phyloP scores from a whole-genome alignment of 2,797 vertebrate genomes.

The Urosaurus nigricauda region DNA sequence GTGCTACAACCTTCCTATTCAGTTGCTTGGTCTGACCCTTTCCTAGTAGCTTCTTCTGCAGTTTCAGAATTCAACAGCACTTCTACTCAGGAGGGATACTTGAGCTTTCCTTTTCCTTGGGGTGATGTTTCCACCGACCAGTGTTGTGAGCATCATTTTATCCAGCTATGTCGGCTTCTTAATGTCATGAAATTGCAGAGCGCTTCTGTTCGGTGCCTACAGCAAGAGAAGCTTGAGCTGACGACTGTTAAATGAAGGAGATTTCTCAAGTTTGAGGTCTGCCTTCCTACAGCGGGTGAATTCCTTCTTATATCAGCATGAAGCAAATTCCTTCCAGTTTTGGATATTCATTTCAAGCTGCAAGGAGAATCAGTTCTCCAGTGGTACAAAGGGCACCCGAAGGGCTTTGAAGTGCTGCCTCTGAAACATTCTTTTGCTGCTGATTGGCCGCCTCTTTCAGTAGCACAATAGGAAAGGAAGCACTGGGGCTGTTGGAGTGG shows the following conservation, averaged over 20 bases:
- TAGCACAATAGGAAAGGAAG: constrained; percentile 44
- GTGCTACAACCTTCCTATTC: too few relatives aligned
- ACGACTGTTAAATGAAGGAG: constrained; percentile 35
- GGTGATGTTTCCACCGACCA: background rate
- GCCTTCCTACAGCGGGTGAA: background rate
- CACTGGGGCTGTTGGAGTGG: constrained; percentile 14
- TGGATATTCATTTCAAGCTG: constrained; percentile 49
- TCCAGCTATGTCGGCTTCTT: background rate
- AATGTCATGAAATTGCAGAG: too few relatives aligned
- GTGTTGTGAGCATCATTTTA: background rate
- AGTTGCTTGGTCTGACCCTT: background rate
- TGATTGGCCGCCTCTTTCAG: constrained; percentile 41
- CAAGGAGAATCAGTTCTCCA: background rate
- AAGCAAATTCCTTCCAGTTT: constrained; percentile 49
- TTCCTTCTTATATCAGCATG: constrained; percentile 40
- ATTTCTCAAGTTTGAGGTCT: constrained; percentile 32
- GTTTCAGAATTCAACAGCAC: too few relatives aligned
- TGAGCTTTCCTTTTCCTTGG: background rate
- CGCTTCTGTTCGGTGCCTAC: background rate
- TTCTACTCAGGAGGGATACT: too few relatives aligned
- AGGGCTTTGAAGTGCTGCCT: constrained; percentile 42
- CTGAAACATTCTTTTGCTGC: constrained; percentile 39
- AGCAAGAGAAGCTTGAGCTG: constrained; percentile 4
- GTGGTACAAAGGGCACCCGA: constrained; percentile 25
- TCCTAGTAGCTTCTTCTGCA: background rate